Base-by-base conservation (phyloP, 2,797 vertebrate genomes). In the Hydrolagus colliei region DNA sequence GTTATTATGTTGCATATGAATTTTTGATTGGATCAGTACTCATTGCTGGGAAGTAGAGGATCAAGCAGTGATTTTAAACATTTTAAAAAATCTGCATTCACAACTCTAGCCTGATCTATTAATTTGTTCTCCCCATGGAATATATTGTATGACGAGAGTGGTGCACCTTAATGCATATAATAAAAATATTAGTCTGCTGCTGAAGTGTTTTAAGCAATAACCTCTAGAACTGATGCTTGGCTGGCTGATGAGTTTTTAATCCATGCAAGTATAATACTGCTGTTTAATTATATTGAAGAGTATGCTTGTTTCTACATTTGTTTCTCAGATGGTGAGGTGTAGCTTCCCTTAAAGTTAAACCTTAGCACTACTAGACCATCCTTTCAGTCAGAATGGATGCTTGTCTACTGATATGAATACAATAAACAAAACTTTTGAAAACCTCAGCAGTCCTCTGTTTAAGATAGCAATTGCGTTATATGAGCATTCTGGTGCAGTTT, bases 341-440 rank as follows among this genome's bases (percentile, higher is more conserved):
- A 52, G 41, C 41, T 52, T 52, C 41, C 6, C 41, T 52, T 52
- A 52, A 52, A 52, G 41, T 52, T 52, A 52, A 52, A 52, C 41
- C 41, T 52, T 52, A 1, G 14, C 61, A 65, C 22, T 3, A 52
- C 41, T 67, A 65, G 62, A 22, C 77, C 2, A 27, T 61, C 27
- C 78, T 63, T 22, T 67, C 13, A 80, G 9, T 27, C 22, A 67
- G n/a, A 52, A 52, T 52, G 41, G 41, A 52, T 65, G 14, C n/a
- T 14, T 67, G 14, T 16, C 62, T 63, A 80, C 12, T 27, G 35
- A n/a, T 80, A n/a, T 80, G 78, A 67, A 27, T n/a, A 32, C 63
- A 32, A 80, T 65, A 65, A 63, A 80, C 67, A 9, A 13, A 65
- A 63, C 61, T 80, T 27, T 80, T 80, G 22, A 65, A 61, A 80